Evolutionary conservation across 2,888 invertebrate genomes (phyloP), one percentile per base, ranked within the genome.

Genomic region (Rhorus exstirpatorius): DNA sequence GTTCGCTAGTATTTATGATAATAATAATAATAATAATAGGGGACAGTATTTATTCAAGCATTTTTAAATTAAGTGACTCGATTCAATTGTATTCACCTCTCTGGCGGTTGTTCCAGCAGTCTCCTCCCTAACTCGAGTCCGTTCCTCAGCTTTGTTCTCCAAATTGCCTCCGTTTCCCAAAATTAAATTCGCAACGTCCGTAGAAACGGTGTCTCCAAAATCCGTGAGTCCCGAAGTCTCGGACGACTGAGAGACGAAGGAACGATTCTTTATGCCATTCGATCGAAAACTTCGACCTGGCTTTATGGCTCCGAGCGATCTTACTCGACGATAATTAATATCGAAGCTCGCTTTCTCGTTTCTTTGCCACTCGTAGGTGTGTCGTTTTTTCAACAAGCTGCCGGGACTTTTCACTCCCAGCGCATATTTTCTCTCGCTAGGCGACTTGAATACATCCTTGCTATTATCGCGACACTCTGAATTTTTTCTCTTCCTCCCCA

Each of bases 231-330:
- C 10, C 1, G 71, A 76, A 3, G 51, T 21, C 0, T 76, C 60
- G 3, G 17, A 60, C 3, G 67, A 67, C 2, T 61, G 53, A 4
- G 26, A 53, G 2, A 14, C 0, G 0, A 53, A 46, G 6, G 21
- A 10, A 12, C 31, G n/a, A 10, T 51, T 17, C 26, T 19, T 67
- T 61, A 53, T 63, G 0, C 17, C 14, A 44, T 21, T n/a, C 1
- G 35, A 0, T 0, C 26, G 3, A 3, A 21, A 46, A 19, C 67
- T 79, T 46, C 83, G 60, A 0, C 71, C 21, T 0, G 83, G 71
- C 19, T 76, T 83, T 0, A 31, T 17, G 4, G 51, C n/a, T 0
- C 83, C 83, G n/a, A 83, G 44, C 1, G 83, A 55, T 51, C 58
- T 35, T 0, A 24, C 19, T 41, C 49, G 74, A 0, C 49, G 49